Evolutionary conservation across 2,113 vertebrate species (phyloP).

Genomic region (Vimba vimba): DNA sequence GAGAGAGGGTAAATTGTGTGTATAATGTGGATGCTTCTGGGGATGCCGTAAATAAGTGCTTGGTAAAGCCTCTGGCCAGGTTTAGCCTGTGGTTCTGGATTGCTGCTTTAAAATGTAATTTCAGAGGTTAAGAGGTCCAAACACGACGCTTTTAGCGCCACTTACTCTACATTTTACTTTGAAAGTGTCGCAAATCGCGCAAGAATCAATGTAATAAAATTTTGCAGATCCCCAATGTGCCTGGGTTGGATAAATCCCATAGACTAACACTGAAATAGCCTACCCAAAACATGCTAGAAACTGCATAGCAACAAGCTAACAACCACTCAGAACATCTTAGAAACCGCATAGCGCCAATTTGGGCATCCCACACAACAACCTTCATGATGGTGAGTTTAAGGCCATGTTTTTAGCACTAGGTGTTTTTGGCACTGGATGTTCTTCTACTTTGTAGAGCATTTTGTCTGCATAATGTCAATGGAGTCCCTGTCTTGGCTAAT

Average conservation of each 20-base stretch:
- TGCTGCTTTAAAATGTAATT: not conserved
- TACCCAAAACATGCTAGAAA: not conserved
- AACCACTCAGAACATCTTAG: not conserved
- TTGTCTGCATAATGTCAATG: not conserved
- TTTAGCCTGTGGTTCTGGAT: slow-evolving; percentile 12
- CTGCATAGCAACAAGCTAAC: no score
- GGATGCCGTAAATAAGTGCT: slow-evolving; percentile 34
- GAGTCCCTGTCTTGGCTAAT: not conserved
- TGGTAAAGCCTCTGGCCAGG: not conserved
- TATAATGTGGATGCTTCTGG: slow-evolving; percentile 10
- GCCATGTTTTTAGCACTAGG: not conserved
- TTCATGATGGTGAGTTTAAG: not conserved
- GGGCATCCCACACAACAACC: not conserved
- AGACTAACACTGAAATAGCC: not conserved
- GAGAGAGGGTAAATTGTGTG: slow-evolving; percentile 29
- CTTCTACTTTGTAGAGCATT: not conserved
- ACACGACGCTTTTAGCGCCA: not conserved
- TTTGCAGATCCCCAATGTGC: not conserved
- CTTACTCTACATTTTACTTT: not conserved
- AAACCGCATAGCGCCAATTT: not conserved
- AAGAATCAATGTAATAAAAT: not conserved
- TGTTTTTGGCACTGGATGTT: not conserved
- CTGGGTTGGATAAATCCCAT: not conserved
- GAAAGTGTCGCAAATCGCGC: not conserved
- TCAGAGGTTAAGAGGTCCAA: not conserved